These are phyloP conservation scores for Drosophila neotestacea DNA, from an alignment of 2,888 invertebrate species.

Conservation along the genomic window DNA sequence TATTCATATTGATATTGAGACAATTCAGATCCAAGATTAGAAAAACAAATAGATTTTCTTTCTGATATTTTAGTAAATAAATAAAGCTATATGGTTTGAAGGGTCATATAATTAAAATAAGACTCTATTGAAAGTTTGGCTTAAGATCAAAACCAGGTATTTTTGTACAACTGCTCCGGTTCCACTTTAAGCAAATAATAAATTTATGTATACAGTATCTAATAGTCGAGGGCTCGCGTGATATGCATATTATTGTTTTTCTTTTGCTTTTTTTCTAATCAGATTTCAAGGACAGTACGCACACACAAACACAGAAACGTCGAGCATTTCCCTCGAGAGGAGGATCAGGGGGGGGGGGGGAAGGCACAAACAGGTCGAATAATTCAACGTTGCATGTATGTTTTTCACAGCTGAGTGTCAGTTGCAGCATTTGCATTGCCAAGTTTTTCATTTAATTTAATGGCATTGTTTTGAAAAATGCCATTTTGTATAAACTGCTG, in stretches of 20 bases:
- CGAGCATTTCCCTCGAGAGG: background rate
- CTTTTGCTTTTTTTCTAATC: constrained; percentile 20
- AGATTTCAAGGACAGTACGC: constrained; percentile 51
- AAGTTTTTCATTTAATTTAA: constrained; percentile 38
- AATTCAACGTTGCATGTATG: constrained; percentile 24
- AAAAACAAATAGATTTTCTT: too few relatives aligned
- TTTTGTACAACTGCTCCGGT: too few relatives aligned
- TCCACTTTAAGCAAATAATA: constrained; percentile 4
- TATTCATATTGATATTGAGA: background rate
- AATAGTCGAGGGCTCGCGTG: background rate
- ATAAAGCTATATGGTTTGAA: too few relatives aligned
- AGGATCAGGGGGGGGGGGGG: background rate
- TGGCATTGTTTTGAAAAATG: constrained; percentile 21
- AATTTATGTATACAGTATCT: constrained; percentile 14
- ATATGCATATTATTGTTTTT: background rate
- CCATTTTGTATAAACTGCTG: constrained; percentile 21
- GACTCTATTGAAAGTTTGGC: too few relatives aligned
- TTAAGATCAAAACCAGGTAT: too few relatives aligned
- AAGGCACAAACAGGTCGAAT: constrained; percentile 4
- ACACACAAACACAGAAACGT: constrained; percentile 4
- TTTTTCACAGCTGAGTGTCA: constrained; percentile 32
- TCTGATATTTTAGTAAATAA: too few relatives aligned
- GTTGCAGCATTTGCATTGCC: constrained; percentile 48
- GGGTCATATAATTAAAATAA: too few relatives aligned
- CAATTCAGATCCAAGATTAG: too few relatives aligned